Percentiles rank a stretch among this genome's conserved stretches.
phyloP scores from a whole-genome alignment of 2,797 vertebrate species.

The Gymnoscopelus microlampas region DNA sequence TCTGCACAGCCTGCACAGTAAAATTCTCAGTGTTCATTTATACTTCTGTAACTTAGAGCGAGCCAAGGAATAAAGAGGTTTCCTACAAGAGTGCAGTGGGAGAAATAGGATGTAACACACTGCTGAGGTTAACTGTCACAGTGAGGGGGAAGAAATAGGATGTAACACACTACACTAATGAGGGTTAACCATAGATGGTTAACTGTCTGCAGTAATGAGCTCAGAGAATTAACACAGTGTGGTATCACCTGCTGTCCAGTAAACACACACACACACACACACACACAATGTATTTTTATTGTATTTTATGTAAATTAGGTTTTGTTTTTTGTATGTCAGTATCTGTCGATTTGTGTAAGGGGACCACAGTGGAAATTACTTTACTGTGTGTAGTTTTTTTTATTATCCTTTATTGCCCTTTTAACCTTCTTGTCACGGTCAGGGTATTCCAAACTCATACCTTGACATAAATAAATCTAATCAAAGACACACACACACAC shows the following conservation, averaged over 20 bases:
- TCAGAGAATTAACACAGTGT: conserved; percentile 19
- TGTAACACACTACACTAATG: background rate
- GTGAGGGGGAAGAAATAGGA: background rate
- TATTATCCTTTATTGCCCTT: too few species aligned
- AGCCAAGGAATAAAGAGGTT: background rate
- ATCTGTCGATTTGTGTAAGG: too few species aligned
- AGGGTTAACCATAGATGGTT: conserved; percentile 4
- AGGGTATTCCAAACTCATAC: too few species aligned
- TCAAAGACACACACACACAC: background rate
- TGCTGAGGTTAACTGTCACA: background rate
- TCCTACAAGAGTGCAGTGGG: background rate
- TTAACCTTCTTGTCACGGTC: too few species aligned
- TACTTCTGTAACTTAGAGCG: too few species aligned
- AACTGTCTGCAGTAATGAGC: conserved; percentile 31
- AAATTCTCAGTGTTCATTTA: too few species aligned
- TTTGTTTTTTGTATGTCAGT: too few species aligned
- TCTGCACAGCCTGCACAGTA: too few species aligned
- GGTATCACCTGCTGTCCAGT: background rate
- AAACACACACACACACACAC: background rate
- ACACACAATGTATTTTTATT: background rate
- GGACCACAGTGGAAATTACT: too few species aligned
- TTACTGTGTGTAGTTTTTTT: too few species aligned
- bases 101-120: background rate
- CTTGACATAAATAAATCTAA: background rate
- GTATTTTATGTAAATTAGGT: too few species aligned